Evolutionary conservation across 2,113 vertebrate genomes (phyloP).

Genomic region (Naja naja): DNA sequence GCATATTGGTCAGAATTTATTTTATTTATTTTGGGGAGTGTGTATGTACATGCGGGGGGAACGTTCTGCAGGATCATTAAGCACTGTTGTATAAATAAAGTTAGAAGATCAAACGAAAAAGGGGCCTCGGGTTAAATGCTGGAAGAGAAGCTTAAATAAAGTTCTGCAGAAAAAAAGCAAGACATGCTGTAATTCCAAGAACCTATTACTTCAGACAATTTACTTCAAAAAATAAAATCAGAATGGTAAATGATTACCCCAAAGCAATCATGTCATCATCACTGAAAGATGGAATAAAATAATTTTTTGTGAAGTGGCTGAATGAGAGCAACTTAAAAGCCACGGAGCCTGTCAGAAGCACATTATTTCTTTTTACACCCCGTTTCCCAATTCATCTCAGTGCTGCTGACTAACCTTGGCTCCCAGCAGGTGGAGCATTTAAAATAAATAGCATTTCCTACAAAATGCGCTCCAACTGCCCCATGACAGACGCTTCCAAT

Average conservation of each 20-base stretch:
- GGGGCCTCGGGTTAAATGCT: conserved; percentile 83
- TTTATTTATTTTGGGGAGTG: conserved; percentile 49
- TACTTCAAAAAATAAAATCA: conserved; percentile 93
- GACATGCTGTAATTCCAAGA: conserved; percentile 86
- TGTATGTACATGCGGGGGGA: not conserved
- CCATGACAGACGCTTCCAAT: conserved; percentile 89
- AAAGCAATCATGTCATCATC: conserved; percentile 99
- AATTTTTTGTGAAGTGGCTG: conserved; percentile 97
- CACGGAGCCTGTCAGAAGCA: conserved; percentile 91
- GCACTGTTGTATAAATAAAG: conserved; percentile 88
- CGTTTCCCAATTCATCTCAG: conserved; percentile 90
- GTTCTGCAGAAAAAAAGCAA: conserved; percentile 80
- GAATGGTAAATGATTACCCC: conserved; percentile 99
- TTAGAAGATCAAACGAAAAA: conserved; percentile 82
- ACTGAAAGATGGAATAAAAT: conserved; percentile 99
- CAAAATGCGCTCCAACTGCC: conserved; percentile 87
- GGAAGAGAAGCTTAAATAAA: conserved; percentile 86
- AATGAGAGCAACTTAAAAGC: conserved; percentile 99
- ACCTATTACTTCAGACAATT: conserved; percentile 94
- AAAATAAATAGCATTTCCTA: conserved; percentile 98
- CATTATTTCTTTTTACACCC: conserved; percentile 92
- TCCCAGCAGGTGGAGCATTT: conserved; percentile 95
- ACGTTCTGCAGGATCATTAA: conserved; percentile 79
- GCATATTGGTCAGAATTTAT: conserved; percentile 68
- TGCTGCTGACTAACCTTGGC: conserved; percentile 86